Evolutionary conservation across 2,113 vertebrate species (phyloP), one percentile per base, ranked within the genome.

Genomic region (Tachycineta bicolor): DNA sequence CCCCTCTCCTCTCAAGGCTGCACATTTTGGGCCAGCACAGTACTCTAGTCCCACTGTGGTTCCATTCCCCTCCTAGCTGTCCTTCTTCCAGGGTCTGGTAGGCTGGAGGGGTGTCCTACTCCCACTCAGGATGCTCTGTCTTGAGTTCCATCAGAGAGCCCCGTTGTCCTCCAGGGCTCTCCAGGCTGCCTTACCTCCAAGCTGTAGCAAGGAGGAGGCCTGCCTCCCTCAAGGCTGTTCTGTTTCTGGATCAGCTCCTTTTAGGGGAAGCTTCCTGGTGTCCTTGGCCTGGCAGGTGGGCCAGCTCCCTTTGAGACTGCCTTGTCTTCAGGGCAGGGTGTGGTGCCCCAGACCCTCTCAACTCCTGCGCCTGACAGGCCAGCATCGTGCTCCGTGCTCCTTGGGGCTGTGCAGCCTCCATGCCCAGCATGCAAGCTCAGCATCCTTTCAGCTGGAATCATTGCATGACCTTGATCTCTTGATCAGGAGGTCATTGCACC

Each of bases 331-430:
- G 34, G 31, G 15, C 55, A 14, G 10, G 31, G 10, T 41, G n/a
- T 20, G 50, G 46, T 77, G 29, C 7, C 16, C 53, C 67, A 84
- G 60, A 19, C 5, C 3, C 3, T 24, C 41, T 22, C 21, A 62
- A 1, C 31, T 73, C 41, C 34, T 49, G 0, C 0, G 1, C 28
- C 20, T 68, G 33, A 20, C 31, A 23, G 46, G 33, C 53, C 55
- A 84, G 24, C 33, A 39, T 14, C 1, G 0, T 26, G 43, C 25
- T 44, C 39, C 34, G 5, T 23, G 71, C 5, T 23, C 18, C 55
- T 28, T 15, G 37, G 56, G 24, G 28, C 33, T 62, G 46, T 14
- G 20, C 53, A 62, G 59, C 31, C 41, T 79, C 53, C 41, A 34
- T 8, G 41, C 31, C 23, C 78, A 49, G 19, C 22, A 41, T 2